Evolutionary conservation across 2,888 invertebrate genomes (phyloP), one percentile per base, ranked within the genome.

Genomic region (Geotrupes spiniger): DNA sequence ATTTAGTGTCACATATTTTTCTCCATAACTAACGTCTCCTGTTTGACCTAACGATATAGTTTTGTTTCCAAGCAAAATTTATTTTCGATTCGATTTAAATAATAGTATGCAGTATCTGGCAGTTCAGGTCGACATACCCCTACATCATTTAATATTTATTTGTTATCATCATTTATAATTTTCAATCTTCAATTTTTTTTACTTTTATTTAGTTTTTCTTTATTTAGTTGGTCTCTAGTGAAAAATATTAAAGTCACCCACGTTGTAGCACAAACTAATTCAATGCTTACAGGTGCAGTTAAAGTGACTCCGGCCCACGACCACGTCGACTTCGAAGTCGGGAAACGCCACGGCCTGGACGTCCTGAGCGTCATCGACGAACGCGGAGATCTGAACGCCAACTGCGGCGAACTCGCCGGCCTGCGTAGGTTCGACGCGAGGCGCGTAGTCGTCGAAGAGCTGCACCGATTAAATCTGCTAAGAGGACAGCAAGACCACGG

Each of bases 251-350:
- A n/a, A n/a, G n/a, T n/a, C n/a, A n/a, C n/a, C n/a, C n/a, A n/a
- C n/a, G n/a, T n/a, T n/a, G n/a, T n/a, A n/a, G n/a, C n/a, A n/a
- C n/a, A n/a, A n/a, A n/a, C n/a, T n/a, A n/a, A n/a, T n/a, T n/a
- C n/a, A n/a, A 21, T 38, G 9, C 8, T 8, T 41, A 36, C 56
- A 87, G 92, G 98, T 59, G 97, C 96, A 50, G 99, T 99, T 0
- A 99, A 99, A 76, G 92, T 99, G 52, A 98, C 98, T 1, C 98
- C 99, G 0, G 97, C 95, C 1, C 99, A 99, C 73, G 97, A 99
- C 73, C 89, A 85, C 26, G 92, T 92, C 66, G 99, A 99, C 77
- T 99, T 96, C 71, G 96, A 96, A 65, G 87, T 94, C 33, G 98
- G 92, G 27, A 88, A 90, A 65, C 80, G 95, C 4, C 93, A 95